A percentile compares a stretch with the other conserved stretches of the same genome.
Evolutionary conservation across 2,113 vertebrate species (phyloP).

Genomic region (Chamaetylas fuelleborni): DNA sequence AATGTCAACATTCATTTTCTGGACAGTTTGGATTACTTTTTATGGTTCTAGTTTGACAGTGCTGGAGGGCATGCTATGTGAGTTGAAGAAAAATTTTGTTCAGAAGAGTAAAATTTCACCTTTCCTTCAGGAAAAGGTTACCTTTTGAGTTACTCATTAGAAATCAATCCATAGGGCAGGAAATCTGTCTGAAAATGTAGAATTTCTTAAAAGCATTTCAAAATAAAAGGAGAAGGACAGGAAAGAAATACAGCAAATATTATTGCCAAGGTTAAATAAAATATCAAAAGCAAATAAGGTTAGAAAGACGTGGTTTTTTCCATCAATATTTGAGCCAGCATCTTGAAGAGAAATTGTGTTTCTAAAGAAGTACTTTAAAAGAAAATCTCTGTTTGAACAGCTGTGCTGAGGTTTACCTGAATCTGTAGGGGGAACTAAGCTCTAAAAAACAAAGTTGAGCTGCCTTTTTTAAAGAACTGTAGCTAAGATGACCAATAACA

Average conservation of each 20-base stretch:
- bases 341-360: background rate
- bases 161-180: background rate
- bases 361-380: background rate
- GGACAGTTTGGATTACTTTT: background rate
- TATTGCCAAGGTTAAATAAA: background rate
- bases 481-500: background rate
- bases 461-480: background rate
- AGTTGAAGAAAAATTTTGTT: background rate
- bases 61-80: accelerated
- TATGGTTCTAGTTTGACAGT: background rate
- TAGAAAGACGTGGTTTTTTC: background rate
- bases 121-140: background rate
- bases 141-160: background rate
- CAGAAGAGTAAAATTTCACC: background rate
- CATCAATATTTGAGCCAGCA: background rate
- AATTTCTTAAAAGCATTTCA: background rate
- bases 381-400: background rate
- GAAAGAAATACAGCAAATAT: background rate
- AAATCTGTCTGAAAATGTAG: background rate
- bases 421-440: background rate
- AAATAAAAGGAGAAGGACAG: background rate
- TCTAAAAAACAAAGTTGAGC: background rate
- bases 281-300: background rate
- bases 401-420: background rate
- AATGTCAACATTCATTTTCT: background rate